Percentiles rank a stretch among this genome's conserved stretches.
These are phyloP conservation scores for Chiridota heheva DNA, from an alignment of 35 echinoderm and acorn worm genomes.

Conservation along the genomic window DNA sequence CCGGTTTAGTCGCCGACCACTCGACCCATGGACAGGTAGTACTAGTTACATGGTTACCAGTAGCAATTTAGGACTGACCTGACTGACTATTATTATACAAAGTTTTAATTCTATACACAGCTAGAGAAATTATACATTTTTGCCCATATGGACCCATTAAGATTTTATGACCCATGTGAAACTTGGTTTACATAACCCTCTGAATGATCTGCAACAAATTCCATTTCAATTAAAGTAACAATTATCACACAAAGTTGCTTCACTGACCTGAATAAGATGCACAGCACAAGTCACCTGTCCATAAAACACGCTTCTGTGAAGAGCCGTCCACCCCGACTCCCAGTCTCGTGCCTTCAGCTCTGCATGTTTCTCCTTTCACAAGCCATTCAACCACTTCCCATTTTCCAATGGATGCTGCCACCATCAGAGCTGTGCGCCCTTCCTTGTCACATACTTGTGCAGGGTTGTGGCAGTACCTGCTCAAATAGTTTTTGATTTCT, in stretches of 20 bases:
- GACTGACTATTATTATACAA: too few species aligned
- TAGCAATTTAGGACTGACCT: too few species aligned
- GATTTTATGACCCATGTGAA: too few species aligned
- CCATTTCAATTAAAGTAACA: background rate
- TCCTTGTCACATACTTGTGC: slow-evolving; percentile 58
- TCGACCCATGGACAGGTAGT: too few species aligned
- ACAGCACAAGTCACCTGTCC: slow-evolving; percentile 79
- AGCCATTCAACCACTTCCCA: slow-evolving; percentile 81
- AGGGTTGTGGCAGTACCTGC: slow-evolving; percentile 43
- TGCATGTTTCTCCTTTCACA: slow-evolving; percentile 53
- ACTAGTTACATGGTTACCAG: too few species aligned
- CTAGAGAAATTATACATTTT: too few species aligned
- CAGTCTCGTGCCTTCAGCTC: slow-evolving; percentile 51
- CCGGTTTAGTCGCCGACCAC: too few species aligned
- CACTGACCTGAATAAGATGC: slow-evolving; percentile 80
- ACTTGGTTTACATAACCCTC: too few species aligned
- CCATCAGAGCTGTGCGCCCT: slow-evolving; percentile 74
- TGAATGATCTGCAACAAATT: background rate
- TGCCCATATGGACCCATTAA: too few species aligned
- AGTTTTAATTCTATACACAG: too few species aligned
- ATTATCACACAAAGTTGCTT: background rate
- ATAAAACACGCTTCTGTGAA: slow-evolving; percentile 92
- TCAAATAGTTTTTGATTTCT: slow-evolving; percentile 68
- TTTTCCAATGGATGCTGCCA: slow-evolving; percentile 86
- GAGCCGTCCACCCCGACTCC: slow-evolving; percentile 94